Evolutionary conservation across 2,888 invertebrate species (phyloP), one percentile per base, ranked within the genome.

Genomic region (Elegia similella): DNA sequence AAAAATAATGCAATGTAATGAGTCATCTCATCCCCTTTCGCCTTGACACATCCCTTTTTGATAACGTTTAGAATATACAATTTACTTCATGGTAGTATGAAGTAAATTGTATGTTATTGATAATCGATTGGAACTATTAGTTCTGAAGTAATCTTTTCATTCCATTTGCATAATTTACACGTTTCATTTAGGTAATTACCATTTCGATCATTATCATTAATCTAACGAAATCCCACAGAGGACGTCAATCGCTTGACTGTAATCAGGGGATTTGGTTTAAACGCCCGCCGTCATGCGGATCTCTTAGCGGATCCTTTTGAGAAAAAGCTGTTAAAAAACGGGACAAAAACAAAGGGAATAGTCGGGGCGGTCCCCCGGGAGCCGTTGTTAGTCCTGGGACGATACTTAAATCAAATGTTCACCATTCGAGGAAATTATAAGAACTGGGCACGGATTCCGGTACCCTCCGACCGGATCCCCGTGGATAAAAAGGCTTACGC

Each of bases 361-460:
- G 88, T 84, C 83, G 82, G 88, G 88, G 87, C 83, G 88, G 82
- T 84, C 88, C 80, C 82, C 63, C 53, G 82, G 70, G 88, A 80
- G 80, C 76, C 88, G 79, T 88, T 83, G 74, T 76, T 84, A 79
- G 82, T 82, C 83, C 78, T 84, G 86, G 87, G 88, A 86, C 85
- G 86, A 85, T 86, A 86, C 88, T 89, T 89, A 87, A 88, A 88
- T 89, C 88, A 89, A 89, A 89, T 86, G 88, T 84, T 86, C 86
- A 82, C 84, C 83, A 83, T 88, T 88, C 84, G 83, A 84, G 85
- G 84, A 86, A 89, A 89, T 89, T 89, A 87, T 86, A 87, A 89
- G 86, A 88, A 84, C 81, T 83, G 75, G 73, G 79, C 80, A 82
- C 76, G 84, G 83, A 84, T 84, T 84, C 77, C 72, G 69, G 69